Percentiles rank a stretch among this genome's conserved stretches.
These are phyloP conservation scores for Conistra vaccinii DNA, from an alignment of 2,888 invertebrate genomes.

Conservation along the genomic window DNA sequence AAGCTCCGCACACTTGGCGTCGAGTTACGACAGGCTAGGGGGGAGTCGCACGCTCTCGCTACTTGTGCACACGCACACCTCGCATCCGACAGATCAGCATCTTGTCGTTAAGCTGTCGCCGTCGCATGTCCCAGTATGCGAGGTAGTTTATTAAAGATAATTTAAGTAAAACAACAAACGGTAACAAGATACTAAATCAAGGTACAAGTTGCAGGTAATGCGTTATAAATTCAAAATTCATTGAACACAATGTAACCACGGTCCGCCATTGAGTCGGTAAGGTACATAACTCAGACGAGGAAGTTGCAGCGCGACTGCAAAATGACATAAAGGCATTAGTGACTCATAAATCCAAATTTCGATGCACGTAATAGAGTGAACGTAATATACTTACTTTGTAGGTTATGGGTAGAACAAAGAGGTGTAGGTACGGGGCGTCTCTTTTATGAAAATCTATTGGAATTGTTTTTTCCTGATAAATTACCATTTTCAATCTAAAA, in stretches of 20 bases:
- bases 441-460: neutral
- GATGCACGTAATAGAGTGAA: slow-evolving; percentile 41
- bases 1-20: too few relatives aligned
- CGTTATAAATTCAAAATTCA: slow-evolving; percentile 48
- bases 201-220: slow-evolving; percentile 42
- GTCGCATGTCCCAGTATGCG: neutral
- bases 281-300: slow-evolving; percentile 52
- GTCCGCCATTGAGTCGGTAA: slow-evolving; percentile 33
- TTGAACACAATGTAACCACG: slow-evolving; percentile 58
- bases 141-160: neutral
- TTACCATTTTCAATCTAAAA: neutral
- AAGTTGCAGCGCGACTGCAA: slow-evolving; percentile 54
- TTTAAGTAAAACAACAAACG: neutral
- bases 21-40: too few relatives aligned
- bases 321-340: slow-evolving; percentile 61
- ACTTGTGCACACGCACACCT: too few relatives aligned
- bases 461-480: neutral
- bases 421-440: neutral
- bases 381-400: slow-evolving; percentile 51
- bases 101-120: neutral
- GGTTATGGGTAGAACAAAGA: neutral
- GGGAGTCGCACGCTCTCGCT: neutral
- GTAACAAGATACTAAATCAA: slow-evolving; percentile 29
- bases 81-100: neutral
- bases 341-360: slow-evolving; percentile 61